Base-by-base conservation (phyloP, 2,888 invertebrate species). In the Caenorhabditis doughertyi region DNA sequence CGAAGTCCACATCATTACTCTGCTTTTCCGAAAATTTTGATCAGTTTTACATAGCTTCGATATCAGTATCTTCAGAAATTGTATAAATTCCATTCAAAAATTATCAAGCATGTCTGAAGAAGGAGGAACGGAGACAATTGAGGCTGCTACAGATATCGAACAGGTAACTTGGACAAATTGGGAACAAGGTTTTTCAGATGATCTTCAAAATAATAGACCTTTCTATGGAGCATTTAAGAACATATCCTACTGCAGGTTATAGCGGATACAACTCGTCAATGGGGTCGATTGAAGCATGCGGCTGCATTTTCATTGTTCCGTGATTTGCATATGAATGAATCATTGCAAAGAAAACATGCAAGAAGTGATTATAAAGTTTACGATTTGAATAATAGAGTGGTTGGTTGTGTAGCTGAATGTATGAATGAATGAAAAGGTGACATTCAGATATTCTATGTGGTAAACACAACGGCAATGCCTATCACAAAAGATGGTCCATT, bases 361-460 rank as follows among this genome's bases (percentile, higher is more conserved):
- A 70, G 49, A 67, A 72, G 76, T 47, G 81, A 81, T 44, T 81
- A 77, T 39, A 76, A 67, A 72, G 81, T 81, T 27, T 81, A 67
- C 25, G 81, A 81, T 67, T 58, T 81, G 55, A 81, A 81, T 55
- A 81, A 77, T 42, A 58, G 81, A 55, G 81, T 81, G 56, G 80
- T 80, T 23, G 23, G 55, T 27, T 44, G n/a, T 11, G n/a, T 1
- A 11, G 21, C 0, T 16, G 42, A 29, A 44, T 9, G 47, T 21
- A 11, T 35, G n/a, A 5, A 47, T 47, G 44, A 47, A 47, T 8
- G 13, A 39, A 47, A 5, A 5, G 5, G 4, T 11, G 18, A 35
- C 3, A 18, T 71, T 56, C 44, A 80, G 72, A 81, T 81, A 16
- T 81, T 81, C 44, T 72, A 81, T 60, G 77, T 81, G 3, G 70